phyloP scores from a whole-genome alignment of 2,797 vertebrate genomes.

The Salarias fasciatus region DNA sequence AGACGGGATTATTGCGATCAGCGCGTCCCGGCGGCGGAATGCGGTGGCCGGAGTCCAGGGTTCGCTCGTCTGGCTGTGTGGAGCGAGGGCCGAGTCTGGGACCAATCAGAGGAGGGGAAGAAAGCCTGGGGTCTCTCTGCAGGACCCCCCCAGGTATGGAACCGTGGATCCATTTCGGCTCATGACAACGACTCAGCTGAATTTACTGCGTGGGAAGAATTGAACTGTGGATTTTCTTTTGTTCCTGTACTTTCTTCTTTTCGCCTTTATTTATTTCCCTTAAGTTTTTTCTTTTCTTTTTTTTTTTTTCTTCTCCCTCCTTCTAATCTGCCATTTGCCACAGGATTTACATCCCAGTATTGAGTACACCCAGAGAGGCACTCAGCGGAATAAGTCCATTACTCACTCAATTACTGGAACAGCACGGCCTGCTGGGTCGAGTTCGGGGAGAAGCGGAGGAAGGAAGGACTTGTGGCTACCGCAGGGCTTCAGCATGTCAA shows the following conservation, averaged over 20 bases:
- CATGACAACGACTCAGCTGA: constrained; percentile 35
- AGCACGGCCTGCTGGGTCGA: constrained; percentile 75
- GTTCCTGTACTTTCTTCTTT: constrained; percentile 49
- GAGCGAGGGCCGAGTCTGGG: not conserved
- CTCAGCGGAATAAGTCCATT: constrained; percentile 84
- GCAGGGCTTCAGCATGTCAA: constrained; percentile 69
- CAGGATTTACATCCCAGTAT: constrained; percentile 79
- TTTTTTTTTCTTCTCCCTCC: not conserved
- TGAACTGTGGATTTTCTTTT: constrained; percentile 67
- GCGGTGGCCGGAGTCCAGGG: constrained; percentile 52
- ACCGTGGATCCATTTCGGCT: constrained; percentile 2
- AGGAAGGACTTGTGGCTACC: constrained; percentile 70
- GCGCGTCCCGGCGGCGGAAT: constrained; percentile 51
- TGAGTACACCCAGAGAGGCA: constrained; percentile 78
- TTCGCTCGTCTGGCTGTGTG: no score
- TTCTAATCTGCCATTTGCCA: constrained; percentile 74
- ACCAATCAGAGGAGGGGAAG: constrained; percentile 22
- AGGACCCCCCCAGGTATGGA: constrained; percentile 1
- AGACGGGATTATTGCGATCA: constrained; percentile 65
- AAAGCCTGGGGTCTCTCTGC: constrained; percentile 7
- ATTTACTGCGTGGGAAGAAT: constrained; percentile 65
- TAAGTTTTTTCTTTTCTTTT: constrained; percentile 27
- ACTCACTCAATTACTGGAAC: constrained; percentile 83
- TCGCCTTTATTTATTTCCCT: constrained; percentile 62
- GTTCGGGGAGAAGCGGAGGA: constrained; percentile 65